Conservation (phyloP, 2,797 vertebrate species). For the Coranthus polyacanthus region DNA sequence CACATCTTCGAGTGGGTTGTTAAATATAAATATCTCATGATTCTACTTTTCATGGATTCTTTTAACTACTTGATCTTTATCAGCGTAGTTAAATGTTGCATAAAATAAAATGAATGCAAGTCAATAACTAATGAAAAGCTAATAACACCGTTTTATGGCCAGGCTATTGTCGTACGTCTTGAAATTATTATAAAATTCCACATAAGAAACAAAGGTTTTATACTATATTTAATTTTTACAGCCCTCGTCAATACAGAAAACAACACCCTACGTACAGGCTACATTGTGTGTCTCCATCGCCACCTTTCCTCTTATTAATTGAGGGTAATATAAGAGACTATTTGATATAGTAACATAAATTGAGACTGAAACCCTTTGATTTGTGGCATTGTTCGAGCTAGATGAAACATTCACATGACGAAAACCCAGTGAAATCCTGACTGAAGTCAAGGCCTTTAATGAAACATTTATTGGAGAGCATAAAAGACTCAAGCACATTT, state of each 20-base stretch:
- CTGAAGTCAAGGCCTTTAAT: slow-evolving; percentile 62
- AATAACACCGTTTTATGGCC: too few species aligned
- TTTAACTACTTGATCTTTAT: too few species aligned
- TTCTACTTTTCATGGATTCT: background rate
- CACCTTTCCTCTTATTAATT: slow-evolving; percentile 38
- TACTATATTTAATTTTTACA: slow-evolving; percentile 12
- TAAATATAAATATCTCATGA: slow-evolving; percentile 16
- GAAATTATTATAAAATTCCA: background rate
- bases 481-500: slow-evolving; percentile 45
- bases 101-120: background rate
- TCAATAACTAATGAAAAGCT: background rate
- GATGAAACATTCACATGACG: slow-evolving; percentile 63
- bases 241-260: background rate
- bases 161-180: background rate
- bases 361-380: slow-evolving; percentile 53
- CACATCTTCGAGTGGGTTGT: background rate
- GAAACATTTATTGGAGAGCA: slow-evolving; percentile 65
- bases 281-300: too few species aligned
- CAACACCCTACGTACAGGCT: too few species aligned
- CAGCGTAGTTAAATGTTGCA: background rate
- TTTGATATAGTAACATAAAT: slow-evolving; percentile 42
- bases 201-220: background rate
- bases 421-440: slow-evolving; percentile 70
- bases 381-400: slow-evolving; percentile 52
- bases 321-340: slow-evolving; percentile 36